Base-by-base conservation (phyloP, 2,797 vertebrate species). In the Schizopygopsis pylzovi region DNA sequence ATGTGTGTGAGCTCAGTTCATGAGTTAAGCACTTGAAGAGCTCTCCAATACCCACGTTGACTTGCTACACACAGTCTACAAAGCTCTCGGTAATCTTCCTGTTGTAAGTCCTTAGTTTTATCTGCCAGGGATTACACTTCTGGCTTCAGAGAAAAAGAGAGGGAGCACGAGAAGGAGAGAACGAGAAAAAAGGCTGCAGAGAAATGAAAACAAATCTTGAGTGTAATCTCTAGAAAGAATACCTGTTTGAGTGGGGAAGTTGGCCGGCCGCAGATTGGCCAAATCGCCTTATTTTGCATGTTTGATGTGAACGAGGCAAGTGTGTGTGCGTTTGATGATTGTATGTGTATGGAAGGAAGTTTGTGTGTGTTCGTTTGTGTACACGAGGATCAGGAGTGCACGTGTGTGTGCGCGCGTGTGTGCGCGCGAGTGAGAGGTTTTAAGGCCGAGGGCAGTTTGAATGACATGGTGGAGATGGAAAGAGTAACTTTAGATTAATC, bases 61-160 rank as follows among this genome's bases (percentile, higher is more conserved):
- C 91, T 92, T 92, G 91, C 76, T 94, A 93, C 94, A 94, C 93
- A 93, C 92, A 90, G 92, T 91, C 93, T 93, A 93, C 94, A 94
- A 94, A 95, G 93, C 93, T 90, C 92, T 86, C 82, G 92, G 93
- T 95, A 95, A 95, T 95, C 95, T 95, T 94, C 92, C 94, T 95
- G 94, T 92, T 92, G 94, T 95, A 95, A 95, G 91, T 94, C 94
- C 92, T 95, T 95, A 94, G 94, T 95, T 95, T 95, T 95, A 95
- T 95, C 94, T 94, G 94, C 92, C 93, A 93, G 92, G 94, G 95
- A 96, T 96, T 95, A 95, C 94, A 93, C 94, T 94, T 93, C 94
- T 93, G 93, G 92, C 90, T 88, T 93, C 92, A 92, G 91, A 92
- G 92, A 94, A 92, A 89, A 92, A 79, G 83, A 87, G 87, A 84